Percentiles rank a stretch among this genome's conserved stretches.
Evolutionary conservation across 1,140 invertebrate genomes (phyloP).

Genomic region (Ephestia elutella): DNA sequence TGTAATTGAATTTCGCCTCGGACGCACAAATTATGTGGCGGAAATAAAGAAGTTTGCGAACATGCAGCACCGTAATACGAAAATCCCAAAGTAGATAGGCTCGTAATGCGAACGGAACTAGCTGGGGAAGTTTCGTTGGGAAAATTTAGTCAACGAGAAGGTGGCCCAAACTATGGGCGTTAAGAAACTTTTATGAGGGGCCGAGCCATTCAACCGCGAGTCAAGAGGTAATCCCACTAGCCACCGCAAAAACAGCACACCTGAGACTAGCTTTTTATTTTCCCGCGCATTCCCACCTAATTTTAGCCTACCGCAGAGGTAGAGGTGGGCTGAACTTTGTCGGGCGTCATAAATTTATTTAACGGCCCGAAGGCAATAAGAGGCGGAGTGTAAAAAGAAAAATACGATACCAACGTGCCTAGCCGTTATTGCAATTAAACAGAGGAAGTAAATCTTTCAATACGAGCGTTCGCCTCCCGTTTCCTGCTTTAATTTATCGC

Average conservation of each 20-base stretch:
- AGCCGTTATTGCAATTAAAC: constrained; percentile 75
- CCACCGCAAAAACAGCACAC: constrained; percentile 46
- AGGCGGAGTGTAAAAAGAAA: constrained; percentile 73
- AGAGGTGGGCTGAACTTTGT: constrained; percentile 69
- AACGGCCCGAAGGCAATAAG: constrained; percentile 73
- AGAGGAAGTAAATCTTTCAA: constrained; percentile 75
- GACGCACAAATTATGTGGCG: background rate
- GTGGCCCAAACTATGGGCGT: constrained; percentile 60
- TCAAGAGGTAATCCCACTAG: constrained; percentile 61
- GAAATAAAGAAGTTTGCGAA: constrained; percentile 32
- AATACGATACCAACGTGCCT: constrained; percentile 74
- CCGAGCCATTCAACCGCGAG: constrained; percentile 59
- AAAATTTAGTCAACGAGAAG: constrained; percentile 51
- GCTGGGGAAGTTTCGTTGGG: constrained; percentile 46
- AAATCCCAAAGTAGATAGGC: constrained; percentile 45
- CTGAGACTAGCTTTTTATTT: constrained; percentile 66
- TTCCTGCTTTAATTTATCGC: constrained; percentile 70
- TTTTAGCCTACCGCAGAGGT: constrained; percentile 51
- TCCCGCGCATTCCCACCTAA: constrained; percentile 65
- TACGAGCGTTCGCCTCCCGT: constrained; percentile 68
- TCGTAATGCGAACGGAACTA: constrained; percentile 49
- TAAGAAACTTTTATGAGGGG: constrained; percentile 69
- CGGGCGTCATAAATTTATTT: constrained; percentile 73
- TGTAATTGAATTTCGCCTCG: constrained; percentile 46
- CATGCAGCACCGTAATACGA: constrained; percentile 38